Conservation (phyloP, 2,888 invertebrate species). For the Tipula vernalis region DNA sequence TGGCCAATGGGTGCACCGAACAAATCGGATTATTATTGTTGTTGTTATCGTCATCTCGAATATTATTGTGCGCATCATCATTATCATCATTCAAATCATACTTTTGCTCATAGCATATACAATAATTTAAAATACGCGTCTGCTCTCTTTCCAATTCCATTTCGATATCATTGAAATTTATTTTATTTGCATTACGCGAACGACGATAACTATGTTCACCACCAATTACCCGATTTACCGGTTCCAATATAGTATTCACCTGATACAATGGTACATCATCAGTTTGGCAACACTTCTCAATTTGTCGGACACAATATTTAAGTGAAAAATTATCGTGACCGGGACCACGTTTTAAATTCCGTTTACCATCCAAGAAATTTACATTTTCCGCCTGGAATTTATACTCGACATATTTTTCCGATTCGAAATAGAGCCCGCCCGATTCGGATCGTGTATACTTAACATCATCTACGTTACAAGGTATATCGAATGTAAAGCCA, state of each 20-base stretch:
- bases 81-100: slow-evolving; percentile 10
- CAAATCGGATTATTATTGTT: background rate
- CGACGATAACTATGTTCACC: background rate
- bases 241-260: background rate
- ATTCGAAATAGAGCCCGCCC: slow-evolving; percentile 46
- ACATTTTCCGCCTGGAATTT: slow-evolving; percentile 22
- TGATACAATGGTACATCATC: slow-evolving; percentile 23
- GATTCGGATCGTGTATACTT: slow-evolving; percentile 53
- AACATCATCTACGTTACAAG: slow-evolving; percentile 47
- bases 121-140: background rate
- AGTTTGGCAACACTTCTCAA: slow-evolving; percentile 46
- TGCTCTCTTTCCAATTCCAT: slow-evolving; percentile 10
- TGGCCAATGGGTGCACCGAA: background rate
- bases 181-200: background rate
- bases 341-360: slow-evolving; percentile 15
- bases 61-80: slow-evolving; percentile 12
- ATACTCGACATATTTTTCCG: slow-evolving; percentile 31
- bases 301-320: slow-evolving; percentile 53
- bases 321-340: slow-evolving; percentile 39
- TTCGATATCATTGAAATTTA: slow-evolving; percentile 1
- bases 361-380: background rate
- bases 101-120: background rate
- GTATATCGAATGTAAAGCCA: slow-evolving; percentile 60
- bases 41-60: background rate
- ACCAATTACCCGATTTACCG: background rate